Base-by-base conservation (phyloP, 2,888 invertebrate species). In the Andrena minutula region DNA sequence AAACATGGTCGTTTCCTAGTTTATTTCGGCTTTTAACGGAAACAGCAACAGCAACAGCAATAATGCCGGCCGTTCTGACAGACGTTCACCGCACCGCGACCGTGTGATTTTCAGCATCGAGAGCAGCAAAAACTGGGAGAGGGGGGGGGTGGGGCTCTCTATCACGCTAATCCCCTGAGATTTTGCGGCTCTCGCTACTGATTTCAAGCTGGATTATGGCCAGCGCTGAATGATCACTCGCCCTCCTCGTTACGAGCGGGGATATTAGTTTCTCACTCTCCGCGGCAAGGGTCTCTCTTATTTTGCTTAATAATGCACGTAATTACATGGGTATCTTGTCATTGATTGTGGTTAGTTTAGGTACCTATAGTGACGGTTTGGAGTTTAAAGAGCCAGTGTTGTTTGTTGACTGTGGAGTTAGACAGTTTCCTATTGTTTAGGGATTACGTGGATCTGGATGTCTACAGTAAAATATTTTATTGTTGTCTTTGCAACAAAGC, bases 21-120 rank as follows among this genome's bases (percentile, higher is more conserved):
- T 87, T 87, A 86, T 86, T 85, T 84, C 75, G 73, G 86, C 88
- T 83, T 87, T 88, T 86, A 88, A 69, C 79, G 70, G 72, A 56
- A 75, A 76, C 79, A 83, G 79, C 85, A 79, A 79, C 75, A 60
- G 56, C 61, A 79, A 71, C 84, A 77, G 72, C 76, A 73, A 76
- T 81, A 82, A 84, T 75, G 78, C 74, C 10, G 23, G 32, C 72
- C 65, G 63, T 53, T 69, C 41, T 64, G 41, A 58, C 64, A 26
- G 60, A 79, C 79, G 72, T 73, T 75, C 64, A 68, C 23, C 69
- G 49, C 51, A 51, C 20, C 60, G 30, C 69, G 32, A 53, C 73
- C 60, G 74, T 73, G 73, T 60, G 85, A 88, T 88, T 86, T 86
- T 81, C 86, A 63, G 73, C 80, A 73, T 81, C 35, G 32, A 2